A percentile compares a stretch with the other conserved stretches of the same genome.
These are phyloP conservation scores for Desmodus rotundus DNA, from an alignment of 2,113 vertebrate species.

Conservation along the genomic window DNA sequence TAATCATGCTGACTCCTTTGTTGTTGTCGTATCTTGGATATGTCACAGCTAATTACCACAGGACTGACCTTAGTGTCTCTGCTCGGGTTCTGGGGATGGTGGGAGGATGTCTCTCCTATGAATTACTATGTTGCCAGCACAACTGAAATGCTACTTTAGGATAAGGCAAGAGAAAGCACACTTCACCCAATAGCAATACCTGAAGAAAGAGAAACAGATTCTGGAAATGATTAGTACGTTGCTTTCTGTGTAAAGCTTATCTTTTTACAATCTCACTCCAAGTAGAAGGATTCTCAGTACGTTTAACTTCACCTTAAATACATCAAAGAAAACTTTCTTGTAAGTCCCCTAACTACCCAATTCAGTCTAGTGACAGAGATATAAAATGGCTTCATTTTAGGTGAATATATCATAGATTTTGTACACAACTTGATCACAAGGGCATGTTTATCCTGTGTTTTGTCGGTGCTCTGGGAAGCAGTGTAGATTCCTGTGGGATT, in stretches of 20 bases:
- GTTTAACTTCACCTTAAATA: background rate
- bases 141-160: background rate
- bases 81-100: background rate
- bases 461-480: background rate
- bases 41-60: background rate
- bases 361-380: background rate
- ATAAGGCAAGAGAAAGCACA: background rate
- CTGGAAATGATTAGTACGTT: background rate
- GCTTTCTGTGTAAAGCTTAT: background rate
- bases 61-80: background rate
- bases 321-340: background rate
- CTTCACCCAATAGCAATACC: background rate
- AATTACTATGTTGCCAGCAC: background rate
- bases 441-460: background rate
- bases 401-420: background rate
- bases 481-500: background rate
- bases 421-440: background rate
- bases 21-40: background rate
- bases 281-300: background rate
- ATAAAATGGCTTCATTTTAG: background rate
- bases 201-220: background rate
- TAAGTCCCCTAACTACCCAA: background rate
- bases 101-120: background rate
- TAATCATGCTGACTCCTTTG: background rate
- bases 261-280: slow-evolving; percentile 20